A percentile compares a stretch with the other conserved stretches of the same genome.
Conservation (phyloP, 2,888 invertebrate species). For the Spialia ferax region DNA sequence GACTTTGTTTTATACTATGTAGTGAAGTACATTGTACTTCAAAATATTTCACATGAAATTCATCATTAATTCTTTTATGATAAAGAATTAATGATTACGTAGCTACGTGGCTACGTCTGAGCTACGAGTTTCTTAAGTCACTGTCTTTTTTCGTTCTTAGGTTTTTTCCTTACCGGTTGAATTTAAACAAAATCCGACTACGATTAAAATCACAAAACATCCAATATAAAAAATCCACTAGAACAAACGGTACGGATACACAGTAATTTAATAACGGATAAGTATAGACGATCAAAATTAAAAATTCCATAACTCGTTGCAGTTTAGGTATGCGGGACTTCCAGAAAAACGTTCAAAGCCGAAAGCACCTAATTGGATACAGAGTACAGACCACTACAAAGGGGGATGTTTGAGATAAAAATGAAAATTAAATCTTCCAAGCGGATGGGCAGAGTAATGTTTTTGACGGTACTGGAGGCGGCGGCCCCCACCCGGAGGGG, state of each 20-base stretch:
- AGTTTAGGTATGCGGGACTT: slow-evolving; percentile 59
- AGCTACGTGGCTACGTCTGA: too few relatives aligned
- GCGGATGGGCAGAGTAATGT: slow-evolving; percentile 86
- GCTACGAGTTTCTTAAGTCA: too few relatives aligned
- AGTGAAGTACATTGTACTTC: too few relatives aligned
- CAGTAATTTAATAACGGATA: slow-evolving; percentile 37
- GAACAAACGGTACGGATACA: not conserved
- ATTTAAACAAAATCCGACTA: too few relatives aligned
- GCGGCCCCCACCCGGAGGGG: slow-evolving; percentile 56
- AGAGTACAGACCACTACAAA: slow-evolving; percentile 85
- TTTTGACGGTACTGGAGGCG: slow-evolving; percentile 83
- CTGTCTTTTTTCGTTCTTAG: too few relatives aligned
- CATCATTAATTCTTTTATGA: too few relatives aligned
- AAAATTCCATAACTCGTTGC: slow-evolving; percentile 80
- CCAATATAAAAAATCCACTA: not conserved
- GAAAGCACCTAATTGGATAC: slow-evolving; percentile 80
- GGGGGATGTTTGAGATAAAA: slow-evolving; percentile 87
- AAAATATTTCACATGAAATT: too few relatives aligned
- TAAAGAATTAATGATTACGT: too few relatives aligned
- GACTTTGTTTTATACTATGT: too few relatives aligned
- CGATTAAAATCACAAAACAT: not conserved
- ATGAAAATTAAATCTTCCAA: slow-evolving; percentile 87
- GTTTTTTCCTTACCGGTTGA: too few relatives aligned
- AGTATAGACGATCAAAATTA: slow-evolving; percentile 66
- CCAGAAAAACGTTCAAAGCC: slow-evolving; percentile 82